Percentiles rank a stretch among this genome's conserved stretches.
phyloP scores from a whole-genome alignment of 2,888 invertebrate genomes.

The Esperia sulphurella region DNA sequence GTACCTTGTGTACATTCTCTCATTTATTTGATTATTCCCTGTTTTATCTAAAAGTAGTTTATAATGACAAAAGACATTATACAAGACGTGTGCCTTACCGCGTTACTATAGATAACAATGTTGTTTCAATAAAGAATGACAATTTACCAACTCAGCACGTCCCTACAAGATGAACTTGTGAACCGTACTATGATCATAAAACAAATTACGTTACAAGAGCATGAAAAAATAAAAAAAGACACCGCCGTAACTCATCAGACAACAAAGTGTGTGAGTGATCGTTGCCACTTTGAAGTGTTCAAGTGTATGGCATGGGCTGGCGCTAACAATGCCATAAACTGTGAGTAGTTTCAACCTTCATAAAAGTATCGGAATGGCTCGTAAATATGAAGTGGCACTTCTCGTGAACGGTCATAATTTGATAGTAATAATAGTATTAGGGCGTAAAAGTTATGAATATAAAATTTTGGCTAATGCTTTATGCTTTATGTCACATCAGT shows the following conservation, averaged over 20 bases:
- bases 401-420: constrained; percentile 26
- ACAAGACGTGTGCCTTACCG: neutral
- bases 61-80: too few relatives aligned
- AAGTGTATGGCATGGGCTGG: constrained; percentile 16
- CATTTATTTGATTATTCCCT: too few relatives aligned
- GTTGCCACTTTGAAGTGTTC: constrained; percentile 10
- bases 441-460: constrained; percentile 4
- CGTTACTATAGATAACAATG: neutral
- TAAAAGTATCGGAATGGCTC: constrained; percentile 42
- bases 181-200: constrained; percentile 3
- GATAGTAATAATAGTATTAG: constrained; percentile 13
- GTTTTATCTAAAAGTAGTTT: too few relatives aligned
- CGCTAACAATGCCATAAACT: constrained; percentile 34
- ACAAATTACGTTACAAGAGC: constrained; percentile 1
- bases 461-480: constrained; percentile 1
- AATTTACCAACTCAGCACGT: neutral
- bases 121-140: neutral
- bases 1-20: too few relatives aligned
- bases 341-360: constrained; percentile 21
- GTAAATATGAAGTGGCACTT: constrained; percentile 44
- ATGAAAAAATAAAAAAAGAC: constrained; percentile 1
- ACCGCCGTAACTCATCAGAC: constrained; percentile 7
- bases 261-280: constrained; percentile 6
- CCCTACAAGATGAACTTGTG: neutral
- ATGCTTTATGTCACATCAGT: too few relatives aligned